phyloP scores from a whole-genome alignment of 37 sponge, comb jelly and placozoan genomes.

The Beroe forskalii region DNA sequence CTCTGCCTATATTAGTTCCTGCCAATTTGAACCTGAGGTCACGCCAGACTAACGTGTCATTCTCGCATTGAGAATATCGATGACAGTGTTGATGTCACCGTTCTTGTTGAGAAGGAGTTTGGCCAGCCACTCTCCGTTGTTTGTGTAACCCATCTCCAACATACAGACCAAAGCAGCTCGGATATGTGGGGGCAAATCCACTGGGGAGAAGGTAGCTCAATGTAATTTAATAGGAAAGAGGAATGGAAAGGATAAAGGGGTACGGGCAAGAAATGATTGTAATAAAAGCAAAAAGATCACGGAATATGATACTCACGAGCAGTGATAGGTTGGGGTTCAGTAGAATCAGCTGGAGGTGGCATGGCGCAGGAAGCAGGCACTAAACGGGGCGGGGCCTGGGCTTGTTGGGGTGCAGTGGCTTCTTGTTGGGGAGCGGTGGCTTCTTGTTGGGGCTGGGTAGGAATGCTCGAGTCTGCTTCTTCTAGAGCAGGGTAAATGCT shows the following conservation, averaged over 20 bases:
- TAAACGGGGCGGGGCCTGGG: background rate
- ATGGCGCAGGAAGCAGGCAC: background rate
- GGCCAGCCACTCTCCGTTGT: constrained; percentile 55
- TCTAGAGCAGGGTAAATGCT: background rate
- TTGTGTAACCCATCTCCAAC: constrained; percentile 64
- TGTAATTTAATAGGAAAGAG: background rate
- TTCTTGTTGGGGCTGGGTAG: no score
- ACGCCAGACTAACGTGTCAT: no score
- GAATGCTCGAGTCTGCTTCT: background rate
- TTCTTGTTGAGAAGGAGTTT: constrained; percentile 53
- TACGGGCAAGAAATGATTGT: no score
- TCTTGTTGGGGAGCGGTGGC: no score
- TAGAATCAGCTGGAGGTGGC: background rate
- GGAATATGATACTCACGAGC: no score
- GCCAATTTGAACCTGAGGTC: no score
- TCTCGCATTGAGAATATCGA: constrained; percentile 34
- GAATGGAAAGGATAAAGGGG: background rate
- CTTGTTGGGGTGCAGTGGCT: background rate
- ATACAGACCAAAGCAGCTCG: constrained; percentile 28
- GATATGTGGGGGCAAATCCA: constrained; percentile 12
- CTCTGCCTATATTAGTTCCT: no score
- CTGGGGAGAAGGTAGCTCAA: background rate
- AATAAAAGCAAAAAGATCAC: no score
- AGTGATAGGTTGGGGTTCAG: background rate
- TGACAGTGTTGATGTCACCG: constrained; percentile 60